Percentiles rank a stretch among this genome's conserved stretches.
Evolutionary conservation across 2,797 vertebrate genomes (phyloP).

Genomic region (Micropoecilia bifurca): DNA sequence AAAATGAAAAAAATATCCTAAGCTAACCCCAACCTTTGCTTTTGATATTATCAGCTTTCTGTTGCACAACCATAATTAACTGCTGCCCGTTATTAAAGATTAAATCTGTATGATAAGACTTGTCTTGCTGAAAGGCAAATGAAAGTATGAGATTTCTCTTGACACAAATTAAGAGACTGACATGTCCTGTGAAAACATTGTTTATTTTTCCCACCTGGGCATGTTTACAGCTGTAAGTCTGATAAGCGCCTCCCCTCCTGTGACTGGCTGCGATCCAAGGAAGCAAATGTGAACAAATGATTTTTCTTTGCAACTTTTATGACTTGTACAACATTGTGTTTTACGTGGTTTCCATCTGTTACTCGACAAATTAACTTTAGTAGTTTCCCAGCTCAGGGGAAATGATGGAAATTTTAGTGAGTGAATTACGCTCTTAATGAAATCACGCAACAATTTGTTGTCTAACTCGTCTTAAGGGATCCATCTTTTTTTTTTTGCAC

Average conservation of each 20-base stretch:
- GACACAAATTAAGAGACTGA: background rate
- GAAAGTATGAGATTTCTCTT: background rate
- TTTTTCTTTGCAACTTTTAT: background rate
- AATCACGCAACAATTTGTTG: conserved; percentile 36
- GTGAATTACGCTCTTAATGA: conserved; percentile 50
- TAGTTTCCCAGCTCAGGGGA: conserved; percentile 35
- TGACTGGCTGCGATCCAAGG: background rate
- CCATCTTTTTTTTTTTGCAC: background rate
- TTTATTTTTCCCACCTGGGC: conserved; percentile 9
- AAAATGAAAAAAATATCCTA: background rate
- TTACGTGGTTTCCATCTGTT: conserved; percentile 18
- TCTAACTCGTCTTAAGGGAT: conserved; percentile 13
- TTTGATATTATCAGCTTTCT: conserved; percentile 3
- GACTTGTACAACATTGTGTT: background rate
- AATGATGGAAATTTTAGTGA: conserved; percentile 38
- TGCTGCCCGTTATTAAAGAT: background rate
- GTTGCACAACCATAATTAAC: conserved; percentile 7
- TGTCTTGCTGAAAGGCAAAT: background rate
- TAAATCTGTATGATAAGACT: background rate
- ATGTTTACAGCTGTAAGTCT: conserved; percentile 7
- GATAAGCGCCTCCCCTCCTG: background rate
- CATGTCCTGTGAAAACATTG: background rate
- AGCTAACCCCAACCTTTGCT: background rate
- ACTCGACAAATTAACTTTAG: conserved; percentile 34
- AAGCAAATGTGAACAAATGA: conserved; percentile 5